These are phyloP conservation scores for Colinus virginianus DNA, from an alignment of 2,113 vertebrate species.

Conservation along the genomic window DNA sequence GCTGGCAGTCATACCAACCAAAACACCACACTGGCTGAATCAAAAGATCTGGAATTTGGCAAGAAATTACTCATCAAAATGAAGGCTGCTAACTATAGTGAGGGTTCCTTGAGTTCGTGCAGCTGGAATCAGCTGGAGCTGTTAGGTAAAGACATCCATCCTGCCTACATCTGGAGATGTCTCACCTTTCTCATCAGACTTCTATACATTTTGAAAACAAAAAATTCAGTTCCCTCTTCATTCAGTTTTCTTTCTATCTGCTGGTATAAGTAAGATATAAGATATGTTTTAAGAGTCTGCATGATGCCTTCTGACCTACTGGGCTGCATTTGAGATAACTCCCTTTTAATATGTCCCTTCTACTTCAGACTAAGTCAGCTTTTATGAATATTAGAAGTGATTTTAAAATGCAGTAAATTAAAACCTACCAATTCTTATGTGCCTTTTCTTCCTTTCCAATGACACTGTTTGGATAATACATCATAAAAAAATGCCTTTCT, in stretches of 20 bases:
- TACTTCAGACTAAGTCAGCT: conserved; percentile 5
- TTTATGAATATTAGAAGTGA: conserved; percentile 11
- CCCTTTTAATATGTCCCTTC: neutral
- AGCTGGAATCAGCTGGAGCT: neutral
- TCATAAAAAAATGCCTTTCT: conserved; percentile 6
- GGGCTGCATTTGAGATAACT: neutral
- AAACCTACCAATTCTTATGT: neutral
- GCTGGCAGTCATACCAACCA: neutral
- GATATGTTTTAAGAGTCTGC: neutral
- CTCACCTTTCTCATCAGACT: neutral
- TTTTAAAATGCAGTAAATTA: conserved; percentile 44
- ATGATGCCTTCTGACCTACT: neutral
- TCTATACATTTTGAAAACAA: neutral
- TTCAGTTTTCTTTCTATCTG: neutral
- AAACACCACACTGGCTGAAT: neutral
- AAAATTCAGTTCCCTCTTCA: neutral
- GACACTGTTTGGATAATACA: conserved; percentile 36
- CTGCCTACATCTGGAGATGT: neutral
- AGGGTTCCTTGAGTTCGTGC: neutral
- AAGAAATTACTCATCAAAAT: neutral
- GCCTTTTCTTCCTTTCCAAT: conserved; percentile 26
- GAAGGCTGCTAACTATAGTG: neutral
- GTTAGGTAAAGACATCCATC: neutral
- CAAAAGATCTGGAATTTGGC: neutral
- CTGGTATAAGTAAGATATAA: neutral